Conservation (phyloP, 2,888 invertebrate species). For the Dynastes hyllus region DNA sequence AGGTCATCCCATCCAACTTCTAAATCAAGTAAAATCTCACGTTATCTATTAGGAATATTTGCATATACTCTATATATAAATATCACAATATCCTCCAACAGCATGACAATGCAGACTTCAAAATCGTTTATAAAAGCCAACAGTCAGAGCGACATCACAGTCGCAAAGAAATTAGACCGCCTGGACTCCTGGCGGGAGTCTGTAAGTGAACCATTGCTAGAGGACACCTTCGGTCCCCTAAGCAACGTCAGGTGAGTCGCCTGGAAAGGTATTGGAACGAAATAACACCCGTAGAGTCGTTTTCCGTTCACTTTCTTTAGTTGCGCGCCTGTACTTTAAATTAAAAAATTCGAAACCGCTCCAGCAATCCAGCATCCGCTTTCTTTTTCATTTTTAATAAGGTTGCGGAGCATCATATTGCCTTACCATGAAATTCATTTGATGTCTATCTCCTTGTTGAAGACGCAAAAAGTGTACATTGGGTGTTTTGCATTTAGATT, state of each 20-base stretch:
- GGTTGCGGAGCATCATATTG: background rate
- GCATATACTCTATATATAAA: too few relatives aligned
- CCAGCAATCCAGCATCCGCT: background rate
- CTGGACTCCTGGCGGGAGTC: constrained; percentile 83
- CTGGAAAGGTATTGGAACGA: background rate
- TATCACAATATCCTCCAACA: background rate
- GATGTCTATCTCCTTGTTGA: too few relatives aligned
- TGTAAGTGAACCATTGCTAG: constrained; percentile 85
- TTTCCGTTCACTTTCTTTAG: background rate
- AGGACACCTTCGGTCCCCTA: constrained; percentile 92
- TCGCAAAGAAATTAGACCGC: constrained; percentile 77
- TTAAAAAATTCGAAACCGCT: background rate
- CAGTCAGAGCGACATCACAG: constrained; percentile 84
- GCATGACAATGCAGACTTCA: constrained; percentile 80
- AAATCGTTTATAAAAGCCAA: constrained; percentile 94
- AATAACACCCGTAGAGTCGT: background rate
- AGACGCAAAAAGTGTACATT: too few relatives aligned
- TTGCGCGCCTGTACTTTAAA: background rate
- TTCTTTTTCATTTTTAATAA: background rate
- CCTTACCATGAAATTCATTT: background rate
- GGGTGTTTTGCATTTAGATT: too few relatives aligned
- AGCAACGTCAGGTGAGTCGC: constrained; percentile 87
- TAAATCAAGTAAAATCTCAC: too few relatives aligned
- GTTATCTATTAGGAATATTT: too few relatives aligned
- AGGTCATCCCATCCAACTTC: too few relatives aligned